These are phyloP conservation scores for Caranx ignobilis DNA, from an alignment of 2,113 vertebrate genomes.

Conservation along the genomic window DNA sequence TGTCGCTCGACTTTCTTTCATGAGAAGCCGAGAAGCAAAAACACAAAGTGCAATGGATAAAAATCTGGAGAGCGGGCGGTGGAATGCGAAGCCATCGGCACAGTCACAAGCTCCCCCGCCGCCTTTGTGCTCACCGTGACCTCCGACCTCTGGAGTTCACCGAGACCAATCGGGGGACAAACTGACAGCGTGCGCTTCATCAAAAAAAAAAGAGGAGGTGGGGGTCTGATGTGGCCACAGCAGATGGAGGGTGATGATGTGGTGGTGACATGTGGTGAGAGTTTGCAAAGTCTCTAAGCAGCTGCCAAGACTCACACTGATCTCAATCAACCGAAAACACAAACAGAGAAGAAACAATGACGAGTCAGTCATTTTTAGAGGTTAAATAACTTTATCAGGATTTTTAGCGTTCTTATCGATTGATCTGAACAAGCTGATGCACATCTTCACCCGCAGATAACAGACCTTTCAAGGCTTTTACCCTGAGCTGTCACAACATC, in stretches of 20 bases:
- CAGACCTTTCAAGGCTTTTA: neutral
- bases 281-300: too few relatives aligned
- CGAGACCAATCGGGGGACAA: constrained; percentile 69
- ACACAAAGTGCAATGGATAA: constrained; percentile 62
- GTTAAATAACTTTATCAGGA: neutral
- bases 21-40: constrained; percentile 26
- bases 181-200: constrained; percentile 57
- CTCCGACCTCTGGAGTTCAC: constrained; percentile 66
- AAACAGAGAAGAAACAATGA: neutral
- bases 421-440: neutral
- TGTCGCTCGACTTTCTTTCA: constrained; percentile 41
- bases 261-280: neutral
- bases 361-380: neutral
- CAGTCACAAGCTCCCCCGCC: constrained; percentile 28
- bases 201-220: neutral
- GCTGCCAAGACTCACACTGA: constrained; percentile 8
- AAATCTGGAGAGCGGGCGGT: constrained; percentile 45
- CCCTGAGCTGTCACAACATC: too few relatives aligned
- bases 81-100: constrained; percentile 70
- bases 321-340: neutral
- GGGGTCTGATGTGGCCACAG: constrained; percentile 3
- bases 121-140: constrained; percentile 55
- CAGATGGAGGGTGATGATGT: constrained; percentile 1
- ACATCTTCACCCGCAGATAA: neutral
- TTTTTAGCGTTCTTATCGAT: neutral